These are phyloP conservation scores for Drymonia ruficornis DNA, from an alignment of 2,888 invertebrate genomes.

Conservation along the genomic window DNA sequence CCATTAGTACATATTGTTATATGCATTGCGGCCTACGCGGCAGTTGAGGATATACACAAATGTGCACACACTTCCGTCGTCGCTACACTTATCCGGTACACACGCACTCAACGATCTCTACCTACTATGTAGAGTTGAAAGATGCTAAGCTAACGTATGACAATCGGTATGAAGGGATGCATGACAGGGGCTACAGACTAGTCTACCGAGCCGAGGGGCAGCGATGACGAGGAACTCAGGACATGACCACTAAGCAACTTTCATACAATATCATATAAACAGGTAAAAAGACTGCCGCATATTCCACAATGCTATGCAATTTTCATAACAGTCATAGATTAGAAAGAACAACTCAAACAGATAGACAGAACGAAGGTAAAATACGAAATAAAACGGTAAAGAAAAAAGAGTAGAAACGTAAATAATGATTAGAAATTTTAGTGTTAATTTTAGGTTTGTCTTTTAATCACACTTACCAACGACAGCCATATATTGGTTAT, in stretches of 20 bases:
- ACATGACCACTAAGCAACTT: constrained; percentile 61
- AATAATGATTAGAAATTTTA: constrained; percentile 76
- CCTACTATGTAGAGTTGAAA: constrained; percentile 17
- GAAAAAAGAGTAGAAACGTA: constrained; percentile 61
- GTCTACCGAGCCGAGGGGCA: constrained; percentile 60
- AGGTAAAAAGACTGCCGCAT: constrained; percentile 75
- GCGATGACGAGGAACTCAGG: constrained; percentile 55
- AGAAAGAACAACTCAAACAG: constrained; percentile 56
- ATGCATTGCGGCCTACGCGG: constrained; percentile 78
- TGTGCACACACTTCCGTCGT: constrained; percentile 12
- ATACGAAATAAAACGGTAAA: constrained; percentile 51
- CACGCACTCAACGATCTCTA: constrained; percentile 20
- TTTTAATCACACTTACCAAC: constrained; percentile 92
- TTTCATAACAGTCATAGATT: constrained; percentile 73
- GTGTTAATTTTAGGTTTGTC: constrained; percentile 81
- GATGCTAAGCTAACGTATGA: constrained; percentile 42
- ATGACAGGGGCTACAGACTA: constrained; percentile 70
- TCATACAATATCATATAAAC: constrained; percentile 58
- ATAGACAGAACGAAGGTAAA: constrained; percentile 49
- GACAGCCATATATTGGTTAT: constrained; percentile 98
- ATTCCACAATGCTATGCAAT: constrained; percentile 82
- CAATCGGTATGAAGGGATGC: constrained; percentile 65
- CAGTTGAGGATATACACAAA: constrained; percentile 50
- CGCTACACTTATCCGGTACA: constrained; percentile 20
- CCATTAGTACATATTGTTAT: constrained; percentile 77